Conservation (phyloP, 2,113 vertebrate genomes). For the Typhlomys cinereus region DNA sequence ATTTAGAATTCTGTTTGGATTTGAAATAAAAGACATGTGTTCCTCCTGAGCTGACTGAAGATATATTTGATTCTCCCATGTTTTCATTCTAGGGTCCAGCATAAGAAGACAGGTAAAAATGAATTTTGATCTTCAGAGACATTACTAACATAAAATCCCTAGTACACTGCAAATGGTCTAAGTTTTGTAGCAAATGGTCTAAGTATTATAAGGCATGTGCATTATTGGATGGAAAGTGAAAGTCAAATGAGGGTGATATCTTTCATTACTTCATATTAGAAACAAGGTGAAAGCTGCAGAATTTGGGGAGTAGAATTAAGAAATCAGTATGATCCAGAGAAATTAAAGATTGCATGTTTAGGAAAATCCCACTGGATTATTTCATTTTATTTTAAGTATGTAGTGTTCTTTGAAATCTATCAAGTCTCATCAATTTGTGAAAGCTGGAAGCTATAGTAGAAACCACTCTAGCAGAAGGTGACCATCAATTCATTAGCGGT, state of each 20-base stretch:
- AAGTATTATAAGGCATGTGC: background rate
- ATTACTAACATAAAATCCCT: background rate
- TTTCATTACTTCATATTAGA: background rate
- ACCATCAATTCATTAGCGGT: too few relatives aligned
- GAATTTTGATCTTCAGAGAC: background rate
- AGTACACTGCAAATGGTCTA: background rate
- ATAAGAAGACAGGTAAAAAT: background rate
- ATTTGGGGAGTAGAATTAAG: background rate
- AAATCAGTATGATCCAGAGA: background rate
- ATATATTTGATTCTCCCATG: background rate
- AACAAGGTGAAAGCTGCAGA: background rate
- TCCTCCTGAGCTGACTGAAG: background rate
- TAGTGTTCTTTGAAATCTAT: background rate
- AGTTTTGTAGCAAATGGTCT: background rate
- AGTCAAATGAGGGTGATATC: background rate
- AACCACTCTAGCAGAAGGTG: too few relatives aligned
- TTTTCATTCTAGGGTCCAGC: background rate
- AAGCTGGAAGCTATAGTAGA: too few relatives aligned
- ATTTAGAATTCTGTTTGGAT: background rate
- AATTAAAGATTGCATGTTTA: background rate
- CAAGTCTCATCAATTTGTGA: too few relatives aligned
- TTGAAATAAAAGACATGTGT: background rate
- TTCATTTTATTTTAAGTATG: background rate
- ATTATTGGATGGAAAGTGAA: background rate
- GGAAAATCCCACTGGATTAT: background rate